These are phyloP conservation scores for Chaenodraco wilsoni DNA, from an alignment of 2,797 vertebrate genomes.

Conservation along the genomic window DNA sequence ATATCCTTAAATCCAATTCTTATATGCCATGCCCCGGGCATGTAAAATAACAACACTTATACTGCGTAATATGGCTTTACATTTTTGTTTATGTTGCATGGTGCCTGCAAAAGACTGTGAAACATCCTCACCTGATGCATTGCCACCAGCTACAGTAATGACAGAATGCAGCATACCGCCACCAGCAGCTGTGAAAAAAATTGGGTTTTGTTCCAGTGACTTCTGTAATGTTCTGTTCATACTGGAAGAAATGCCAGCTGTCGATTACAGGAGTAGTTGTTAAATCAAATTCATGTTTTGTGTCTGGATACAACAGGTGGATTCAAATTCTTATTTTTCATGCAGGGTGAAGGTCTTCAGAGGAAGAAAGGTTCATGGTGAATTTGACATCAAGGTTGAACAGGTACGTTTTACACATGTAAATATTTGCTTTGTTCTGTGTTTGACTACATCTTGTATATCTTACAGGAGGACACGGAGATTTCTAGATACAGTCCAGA, in stretches of 20 bases:
- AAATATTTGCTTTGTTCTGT: not conserved
- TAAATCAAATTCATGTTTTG: not conserved
- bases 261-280: not conserved
- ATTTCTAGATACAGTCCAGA: not conserved
- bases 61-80: not conserved
- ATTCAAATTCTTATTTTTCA: slow-evolving; percentile 42
- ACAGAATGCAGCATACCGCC: not conserved
- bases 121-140: not conserved
- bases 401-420: slow-evolving; percentile 81
- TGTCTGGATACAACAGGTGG: slow-evolving; percentile 1
- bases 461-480: not conserved
- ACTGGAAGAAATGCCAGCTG: slow-evolving; percentile 8
- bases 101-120: not conserved
- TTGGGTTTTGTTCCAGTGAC: not conserved
- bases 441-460: not conserved
- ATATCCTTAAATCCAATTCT: not conserved
- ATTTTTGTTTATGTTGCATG: slow-evolving; percentile 3
- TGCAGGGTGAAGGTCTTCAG: slow-evolving; percentile 91
- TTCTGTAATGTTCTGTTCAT: not conserved
- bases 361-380: slow-evolving; percentile 90
- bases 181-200: not conserved
- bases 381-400: slow-evolving; percentile 92
- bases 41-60: not conserved
- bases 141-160: not conserved
- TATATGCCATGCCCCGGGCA: not conserved